Evolutionary conservation across 2,113 vertebrate genomes (phyloP).

Genomic region (Bos indicus): DNA sequence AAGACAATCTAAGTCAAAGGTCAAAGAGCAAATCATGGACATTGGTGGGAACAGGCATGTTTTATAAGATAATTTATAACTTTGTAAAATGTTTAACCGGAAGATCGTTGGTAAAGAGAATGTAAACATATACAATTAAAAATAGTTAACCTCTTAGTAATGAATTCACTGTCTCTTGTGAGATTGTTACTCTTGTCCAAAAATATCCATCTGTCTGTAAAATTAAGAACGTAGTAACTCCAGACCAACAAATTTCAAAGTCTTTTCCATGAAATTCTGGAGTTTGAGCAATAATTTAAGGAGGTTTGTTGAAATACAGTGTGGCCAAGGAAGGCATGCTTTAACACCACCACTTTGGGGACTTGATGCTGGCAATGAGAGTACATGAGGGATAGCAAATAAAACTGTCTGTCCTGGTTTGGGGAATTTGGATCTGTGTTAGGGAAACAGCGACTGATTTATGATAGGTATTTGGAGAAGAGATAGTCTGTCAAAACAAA

Average conservation of each 20-base stretch:
- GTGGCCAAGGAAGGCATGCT: background rate
- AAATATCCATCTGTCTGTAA: background rate
- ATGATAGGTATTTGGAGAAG: constrained; percentile 42
- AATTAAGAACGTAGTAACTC: background rate
- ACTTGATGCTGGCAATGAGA: background rate
- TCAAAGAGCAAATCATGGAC: background rate
- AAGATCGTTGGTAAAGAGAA: background rate
- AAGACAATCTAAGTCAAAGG: background rate
- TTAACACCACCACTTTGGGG: background rate
- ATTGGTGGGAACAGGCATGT: background rate
- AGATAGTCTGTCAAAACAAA: constrained; percentile 51
- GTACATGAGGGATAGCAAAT: background rate
- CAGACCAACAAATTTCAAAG: background rate
- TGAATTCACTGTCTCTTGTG: background rate
- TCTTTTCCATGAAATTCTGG: background rate
- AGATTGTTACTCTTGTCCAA: background rate
- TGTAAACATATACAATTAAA: background rate
- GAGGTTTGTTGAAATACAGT: background rate
- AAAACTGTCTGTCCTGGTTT: constrained; percentile 31
- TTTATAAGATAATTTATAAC: background rate
- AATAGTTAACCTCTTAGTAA: background rate
- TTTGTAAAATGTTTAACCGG: background rate
- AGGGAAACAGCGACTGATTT: constrained; percentile 48
- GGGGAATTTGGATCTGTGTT: background rate
- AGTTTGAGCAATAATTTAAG: background rate